These are phyloP conservation scores for Eledona agricola DNA, from an alignment of 2,888 invertebrate species.

Conservation along the genomic window DNA sequence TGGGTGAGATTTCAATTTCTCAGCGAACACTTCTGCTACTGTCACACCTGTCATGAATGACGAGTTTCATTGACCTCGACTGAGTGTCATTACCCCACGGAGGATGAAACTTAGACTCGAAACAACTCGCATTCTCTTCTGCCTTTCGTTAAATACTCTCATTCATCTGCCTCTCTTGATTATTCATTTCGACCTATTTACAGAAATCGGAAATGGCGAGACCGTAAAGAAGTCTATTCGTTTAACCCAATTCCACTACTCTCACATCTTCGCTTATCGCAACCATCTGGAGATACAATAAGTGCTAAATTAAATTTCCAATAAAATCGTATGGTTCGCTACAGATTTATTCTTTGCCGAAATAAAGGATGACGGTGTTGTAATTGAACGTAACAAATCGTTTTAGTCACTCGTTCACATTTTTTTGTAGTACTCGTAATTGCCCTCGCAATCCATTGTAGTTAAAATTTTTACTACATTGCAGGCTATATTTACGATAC, in stretches of 20 bases:
- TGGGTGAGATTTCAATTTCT: neutral
- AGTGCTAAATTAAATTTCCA: slow-evolving; percentile 30
- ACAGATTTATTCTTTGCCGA: slow-evolving; percentile 18
- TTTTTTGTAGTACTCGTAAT: slow-evolving; percentile 11
- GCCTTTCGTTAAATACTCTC: slow-evolving; percentile 12
- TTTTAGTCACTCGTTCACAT: slow-evolving; percentile 10
- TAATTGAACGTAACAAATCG: slow-evolving; percentile 11
- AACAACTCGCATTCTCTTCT: slow-evolving; percentile 17
- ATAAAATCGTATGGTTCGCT: slow-evolving; percentile 23
- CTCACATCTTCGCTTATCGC: slow-evolving; percentile 18
- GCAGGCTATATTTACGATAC: slow-evolving; percentile 2
- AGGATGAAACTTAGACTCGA: slow-evolving; percentile 30
- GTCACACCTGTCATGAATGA: slow-evolving; percentile 38
- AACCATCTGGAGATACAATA: slow-evolving; percentile 29
- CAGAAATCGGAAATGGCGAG: slow-evolving; percentile 5
- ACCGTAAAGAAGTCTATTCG: slow-evolving; percentile 17
- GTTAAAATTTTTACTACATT: slow-evolving; percentile 12
- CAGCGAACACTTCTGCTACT: slow-evolving; percentile 10
- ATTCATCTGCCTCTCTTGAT: slow-evolving; percentile 3
- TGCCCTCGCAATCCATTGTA: slow-evolving; percentile 9
- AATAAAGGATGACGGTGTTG: slow-evolving; percentile 16
- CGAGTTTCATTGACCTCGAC: slow-evolving; percentile 38
- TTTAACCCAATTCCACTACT: slow-evolving; percentile 14
- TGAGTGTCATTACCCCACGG: slow-evolving; percentile 37
- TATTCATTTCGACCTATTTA: slow-evolving; percentile 6